These are phyloP conservation scores for Drosophila obscura DNA, from an alignment of 1,140 invertebrate species.

Conservation along the genomic window DNA sequence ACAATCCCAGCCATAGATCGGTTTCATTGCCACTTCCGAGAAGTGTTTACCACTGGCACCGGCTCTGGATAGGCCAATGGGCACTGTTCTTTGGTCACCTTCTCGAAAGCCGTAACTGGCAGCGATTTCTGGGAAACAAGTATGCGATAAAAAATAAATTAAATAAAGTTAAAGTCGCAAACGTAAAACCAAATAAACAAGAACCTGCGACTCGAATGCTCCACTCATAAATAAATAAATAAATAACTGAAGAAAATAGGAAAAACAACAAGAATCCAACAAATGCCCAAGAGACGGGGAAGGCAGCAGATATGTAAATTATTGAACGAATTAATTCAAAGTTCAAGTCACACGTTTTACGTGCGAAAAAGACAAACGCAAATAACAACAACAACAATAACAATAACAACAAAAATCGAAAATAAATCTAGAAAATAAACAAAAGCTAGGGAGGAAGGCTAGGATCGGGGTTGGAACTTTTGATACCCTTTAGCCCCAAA, in stretches of 20 bases:
- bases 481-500: slow-evolving; percentile 31
- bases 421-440: slow-evolving; percentile 5
- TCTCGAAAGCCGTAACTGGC: slow-evolving; percentile 24
- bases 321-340: slow-evolving; percentile 80
- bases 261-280: slow-evolving; percentile 22
- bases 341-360: slow-evolving; percentile 79
- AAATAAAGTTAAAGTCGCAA: slow-evolving; percentile 28
- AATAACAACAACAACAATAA: slow-evolving; percentile 33
- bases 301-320: slow-evolving; percentile 67
- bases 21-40: slow-evolving; percentile 66
- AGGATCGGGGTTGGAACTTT: slow-evolving; percentile 18
- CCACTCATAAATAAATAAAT: slow-evolving; percentile 61
- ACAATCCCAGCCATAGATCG: slow-evolving; percentile 30
- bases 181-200: slow-evolving; percentile 57
- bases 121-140: slow-evolving; percentile 53
- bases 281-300: slow-evolving; percentile 12
- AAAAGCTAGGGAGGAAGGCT: slow-evolving; percentile 13
- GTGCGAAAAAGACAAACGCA: slow-evolving; percentile 64
- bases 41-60: slow-evolving; percentile 60
- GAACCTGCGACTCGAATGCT: slow-evolving; percentile 54
- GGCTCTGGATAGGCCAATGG: slow-evolving; percentile 25
- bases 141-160: slow-evolving; percentile 13
- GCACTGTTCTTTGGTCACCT: slow-evolving; percentile 36
- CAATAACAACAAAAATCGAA: slow-evolving; percentile 55
- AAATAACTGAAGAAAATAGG: slow-evolving; percentile 48